Evolutionary conservation across 2,888 invertebrate genomes (phyloP).

Genomic region (Amphipyra tragopoginis): DNA sequence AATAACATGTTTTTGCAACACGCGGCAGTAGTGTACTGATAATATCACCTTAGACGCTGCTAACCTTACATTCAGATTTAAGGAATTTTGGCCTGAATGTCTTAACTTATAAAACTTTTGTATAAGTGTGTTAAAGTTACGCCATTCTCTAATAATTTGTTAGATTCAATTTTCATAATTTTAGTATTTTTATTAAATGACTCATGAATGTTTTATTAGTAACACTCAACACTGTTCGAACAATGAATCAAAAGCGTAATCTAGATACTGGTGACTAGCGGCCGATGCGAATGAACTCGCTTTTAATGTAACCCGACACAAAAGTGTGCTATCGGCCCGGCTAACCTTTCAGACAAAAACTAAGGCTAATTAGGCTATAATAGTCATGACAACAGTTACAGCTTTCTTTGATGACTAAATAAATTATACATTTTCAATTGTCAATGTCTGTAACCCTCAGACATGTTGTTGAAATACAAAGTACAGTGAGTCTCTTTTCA

Average conservation of each 20-base stretch:
- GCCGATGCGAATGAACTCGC: conserved; percentile 86
- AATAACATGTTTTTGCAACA: conserved; percentile 47
- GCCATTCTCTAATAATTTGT: not conserved
- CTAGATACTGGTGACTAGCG: conserved; percentile 83
- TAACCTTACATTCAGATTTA: not conserved
- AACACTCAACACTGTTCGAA: conserved; percentile 72
- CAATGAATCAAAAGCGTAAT: conserved; percentile 81
- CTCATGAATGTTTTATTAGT: conserved; percentile 64
- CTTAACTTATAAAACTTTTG: too few species aligned
- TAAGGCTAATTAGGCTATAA: conserved; percentile 69
- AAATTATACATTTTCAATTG: conserved; percentile 20
- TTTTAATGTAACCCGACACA: conserved; percentile 85
- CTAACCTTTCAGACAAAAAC: conserved; percentile 84
- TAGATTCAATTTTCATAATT: conserved; percentile 21
- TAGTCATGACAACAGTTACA: conserved; percentile 45
- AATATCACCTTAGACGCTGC: conserved; percentile 16
- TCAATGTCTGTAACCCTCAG: conserved; percentile 27
- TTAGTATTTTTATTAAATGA: too few species aligned
- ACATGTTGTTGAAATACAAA: conserved; percentile 32
- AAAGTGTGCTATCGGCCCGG: conserved; percentile 84
- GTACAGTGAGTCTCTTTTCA: conserved; percentile 36
- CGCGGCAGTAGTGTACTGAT: conserved; percentile 18
- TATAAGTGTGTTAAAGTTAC: not conserved
- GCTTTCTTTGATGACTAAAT: conserved; percentile 27
- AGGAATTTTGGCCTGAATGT: too few species aligned